A percentile compares a stretch with the other conserved stretches of the same genome.
phyloP scores from a whole-genome alignment of 2,113 vertebrate species.

The Entosphenus tridentatus region DNA sequence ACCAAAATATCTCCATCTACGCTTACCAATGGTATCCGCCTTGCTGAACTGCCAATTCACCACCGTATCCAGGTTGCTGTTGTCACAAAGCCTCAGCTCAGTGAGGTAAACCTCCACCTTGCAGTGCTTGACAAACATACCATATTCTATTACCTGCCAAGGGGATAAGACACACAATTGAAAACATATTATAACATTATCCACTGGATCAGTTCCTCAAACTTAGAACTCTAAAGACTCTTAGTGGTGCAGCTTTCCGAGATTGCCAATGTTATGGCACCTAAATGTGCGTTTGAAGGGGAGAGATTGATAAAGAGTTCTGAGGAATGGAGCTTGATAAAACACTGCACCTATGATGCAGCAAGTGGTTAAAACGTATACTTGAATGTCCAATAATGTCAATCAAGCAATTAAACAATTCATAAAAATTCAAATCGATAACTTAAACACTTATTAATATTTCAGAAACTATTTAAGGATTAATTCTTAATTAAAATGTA shows the following conservation, averaged over 20 bases:
- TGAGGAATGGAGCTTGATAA: neutral
- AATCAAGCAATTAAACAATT: neutral
- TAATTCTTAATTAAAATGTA: too few species aligned
- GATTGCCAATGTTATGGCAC: too few species aligned
- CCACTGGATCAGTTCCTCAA: too few species aligned
- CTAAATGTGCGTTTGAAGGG: too few species aligned
- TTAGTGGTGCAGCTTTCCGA: too few species aligned
- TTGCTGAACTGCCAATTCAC: conserved; percentile 92
- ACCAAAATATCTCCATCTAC: neutral
- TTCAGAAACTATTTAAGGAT: neutral
- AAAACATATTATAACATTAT: neutral
- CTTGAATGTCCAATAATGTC: neutral
- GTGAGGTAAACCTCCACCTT: conserved; percentile 98
- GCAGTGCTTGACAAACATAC: conserved; percentile 98
- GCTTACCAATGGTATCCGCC: conserved; percentile 85
- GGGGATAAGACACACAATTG: neutral
- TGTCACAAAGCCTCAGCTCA: conserved; percentile 86
- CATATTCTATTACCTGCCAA: conserved; percentile 80
- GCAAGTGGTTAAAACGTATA: neutral
- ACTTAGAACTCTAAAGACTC: too few species aligned
- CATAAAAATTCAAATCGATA: neutral
- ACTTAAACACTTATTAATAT: neutral
- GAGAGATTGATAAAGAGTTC: too few species aligned
- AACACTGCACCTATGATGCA: neutral
- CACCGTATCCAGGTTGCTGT: conserved; percentile 78